phyloP scores from a whole-genome alignment of 1,140 invertebrate species.

The Neodiprion pinetum region DNA sequence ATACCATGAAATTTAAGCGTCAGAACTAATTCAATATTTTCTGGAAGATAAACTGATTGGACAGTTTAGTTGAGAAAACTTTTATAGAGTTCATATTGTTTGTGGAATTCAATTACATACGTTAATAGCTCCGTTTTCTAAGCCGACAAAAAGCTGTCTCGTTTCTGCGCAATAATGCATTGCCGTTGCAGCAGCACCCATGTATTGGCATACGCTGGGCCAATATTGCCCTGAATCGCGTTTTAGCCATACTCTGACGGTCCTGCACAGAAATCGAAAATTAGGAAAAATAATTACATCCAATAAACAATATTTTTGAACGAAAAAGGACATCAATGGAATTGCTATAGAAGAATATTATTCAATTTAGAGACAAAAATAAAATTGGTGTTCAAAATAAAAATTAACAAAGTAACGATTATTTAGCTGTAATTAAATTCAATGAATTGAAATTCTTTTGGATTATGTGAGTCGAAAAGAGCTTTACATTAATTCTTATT shows the following conservation, averaged over 20 bases:
- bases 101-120: slow-evolving; percentile 56
- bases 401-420: too few relatives aligned
- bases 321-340: not conserved
- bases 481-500: too few relatives aligned
- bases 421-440: too few relatives aligned
- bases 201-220: slow-evolving; percentile 97
- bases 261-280: slow-evolving; percentile 68
- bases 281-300: slow-evolving; percentile 23
- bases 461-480: too few relatives aligned
- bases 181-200: slow-evolving; percentile 88
- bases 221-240: slow-evolving; percentile 99
- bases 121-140: slow-evolving; percentile 92
- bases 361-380: not conserved
- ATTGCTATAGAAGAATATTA: not conserved
- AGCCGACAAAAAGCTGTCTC: slow-evolving; percentile 90
- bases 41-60: slow-evolving; percentile 2
- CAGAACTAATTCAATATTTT: slow-evolving; percentile 16
- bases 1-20: slow-evolving; percentile 9
- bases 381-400: too few relatives aligned
- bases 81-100: too few relatives aligned
- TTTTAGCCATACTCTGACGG: slow-evolving; percentile 95
- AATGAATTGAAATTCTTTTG: too few relatives aligned
- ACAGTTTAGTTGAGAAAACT: too few relatives aligned
- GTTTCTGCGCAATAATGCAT: slow-evolving; percentile 86
- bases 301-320: slow-evolving; percentile 21